Conservation (phyloP, 2,888 invertebrate species). For the Drosophila macrospina region DNA sequence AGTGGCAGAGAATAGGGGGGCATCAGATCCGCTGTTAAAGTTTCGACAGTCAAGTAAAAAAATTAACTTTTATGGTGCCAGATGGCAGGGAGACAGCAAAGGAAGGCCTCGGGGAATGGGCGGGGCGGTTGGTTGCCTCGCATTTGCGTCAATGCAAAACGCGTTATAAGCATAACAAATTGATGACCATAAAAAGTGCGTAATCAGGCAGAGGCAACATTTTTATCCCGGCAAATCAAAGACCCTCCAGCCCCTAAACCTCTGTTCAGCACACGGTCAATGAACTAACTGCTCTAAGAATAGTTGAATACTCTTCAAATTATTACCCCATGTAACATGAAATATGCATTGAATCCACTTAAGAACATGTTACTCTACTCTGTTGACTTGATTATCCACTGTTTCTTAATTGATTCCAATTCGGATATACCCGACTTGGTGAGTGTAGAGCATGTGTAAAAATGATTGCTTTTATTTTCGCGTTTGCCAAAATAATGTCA, state of each 20-base stretch:
- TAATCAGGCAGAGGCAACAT: constrained; percentile 49
- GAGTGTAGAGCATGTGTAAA: constrained; percentile 4
- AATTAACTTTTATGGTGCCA: constrained; percentile 47
- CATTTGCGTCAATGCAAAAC: constrained; percentile 60
- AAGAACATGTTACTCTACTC: background rate
- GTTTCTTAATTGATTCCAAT: background rate
- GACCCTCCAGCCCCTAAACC: constrained; percentile 34
- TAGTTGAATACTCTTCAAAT: constrained; percentile 17
- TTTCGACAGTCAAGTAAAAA: constrained; percentile 30
- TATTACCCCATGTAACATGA: background rate
- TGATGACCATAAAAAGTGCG: constrained; percentile 50
- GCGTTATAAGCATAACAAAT: constrained; percentile 40
- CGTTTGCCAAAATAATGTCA: constrained; percentile 50
- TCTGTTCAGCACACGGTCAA: constrained; percentile 18
- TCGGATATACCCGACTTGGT: background rate
- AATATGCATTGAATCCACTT: background rate
- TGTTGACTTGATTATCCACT: background rate
- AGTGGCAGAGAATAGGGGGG: constrained; percentile 9
- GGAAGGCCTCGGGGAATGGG: constrained; percentile 6
- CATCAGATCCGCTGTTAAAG: constrained; percentile 25
- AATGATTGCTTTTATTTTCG: constrained; percentile 26
- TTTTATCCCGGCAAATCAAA: constrained; percentile 33
- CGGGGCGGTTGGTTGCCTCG: constrained; percentile 25
- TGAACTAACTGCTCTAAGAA: background rate
- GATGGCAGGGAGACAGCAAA: background rate